Conservation (phyloP, 2,797 vertebrate species). For the Gymnothorax reevesii region DNA sequence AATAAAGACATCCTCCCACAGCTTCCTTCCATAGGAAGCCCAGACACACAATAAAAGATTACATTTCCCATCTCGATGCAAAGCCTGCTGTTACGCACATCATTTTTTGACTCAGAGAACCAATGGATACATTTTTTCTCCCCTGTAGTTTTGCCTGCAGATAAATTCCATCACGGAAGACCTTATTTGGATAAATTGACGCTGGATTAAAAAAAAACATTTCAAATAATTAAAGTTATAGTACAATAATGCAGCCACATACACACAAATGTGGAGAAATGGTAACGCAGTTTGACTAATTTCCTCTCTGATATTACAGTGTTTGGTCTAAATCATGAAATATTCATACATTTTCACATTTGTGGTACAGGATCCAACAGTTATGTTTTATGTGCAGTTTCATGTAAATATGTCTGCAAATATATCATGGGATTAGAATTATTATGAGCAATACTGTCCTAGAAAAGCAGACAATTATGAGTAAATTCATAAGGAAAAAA, state of each 20-base stretch:
- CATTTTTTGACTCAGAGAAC: background rate
- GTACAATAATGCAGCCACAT: background rate
- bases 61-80: background rate
- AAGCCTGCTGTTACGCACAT: background rate
- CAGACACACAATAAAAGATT: background rate
- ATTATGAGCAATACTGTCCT: background rate
- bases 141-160: background rate
- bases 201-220: background rate
- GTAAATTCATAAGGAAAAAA: background rate
- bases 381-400: background rate
- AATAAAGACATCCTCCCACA: background rate
- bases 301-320: background rate
- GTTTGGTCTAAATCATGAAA: background rate
- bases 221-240: background rate
- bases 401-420: background rate
- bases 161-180: background rate
- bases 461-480: background rate
- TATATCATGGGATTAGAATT: background rate
- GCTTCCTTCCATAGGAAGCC: background rate
- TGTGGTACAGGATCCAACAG: background rate
- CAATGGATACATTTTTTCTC: background rate
- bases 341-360: background rate
- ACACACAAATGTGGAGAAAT: background rate
- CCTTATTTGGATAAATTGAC: background rate
- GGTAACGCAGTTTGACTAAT: background rate